Evolutionary conservation across 2,113 vertebrate genomes (phyloP).

Genomic region (Pseudolaguvia tuberculata): DNA sequence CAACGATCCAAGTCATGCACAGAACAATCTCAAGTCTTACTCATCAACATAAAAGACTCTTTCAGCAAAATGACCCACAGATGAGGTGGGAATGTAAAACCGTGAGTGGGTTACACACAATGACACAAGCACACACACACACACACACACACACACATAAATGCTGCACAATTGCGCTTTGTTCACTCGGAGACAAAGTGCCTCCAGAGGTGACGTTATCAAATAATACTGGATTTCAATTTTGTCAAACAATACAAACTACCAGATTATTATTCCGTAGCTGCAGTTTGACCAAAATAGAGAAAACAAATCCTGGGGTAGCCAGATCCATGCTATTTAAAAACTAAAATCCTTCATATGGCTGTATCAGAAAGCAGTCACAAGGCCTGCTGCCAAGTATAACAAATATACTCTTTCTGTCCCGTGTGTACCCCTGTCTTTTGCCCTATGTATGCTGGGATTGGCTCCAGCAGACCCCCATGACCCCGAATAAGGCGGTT

Average conservation of each 20-base stretch:
- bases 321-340: background rate
- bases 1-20: background rate
- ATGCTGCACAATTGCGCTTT: constrained; percentile 11
- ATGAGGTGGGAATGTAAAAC: background rate
- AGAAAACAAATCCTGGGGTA: background rate
- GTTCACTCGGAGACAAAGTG: background rate
- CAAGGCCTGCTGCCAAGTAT: no score
- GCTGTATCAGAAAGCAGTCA: no score
- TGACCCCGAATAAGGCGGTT: no score
- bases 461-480: no score
- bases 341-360: no score
- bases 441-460: no score
- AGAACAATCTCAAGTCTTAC: background rate
- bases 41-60: background rate
- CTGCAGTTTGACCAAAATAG: background rate
- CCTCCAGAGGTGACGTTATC: constrained; percentile 10
- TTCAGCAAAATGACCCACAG: constrained; percentile 23
- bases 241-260: constrained; percentile 20
- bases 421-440: no score
- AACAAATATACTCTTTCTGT: no score
- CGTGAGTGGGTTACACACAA: constrained; percentile 30
- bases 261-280: constrained; percentile 2
- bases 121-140: background rate
- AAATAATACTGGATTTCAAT: constrained; percentile 33
- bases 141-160: background rate